Percentiles rank a stretch among this genome's conserved stretches.
These are phyloP conservation scores for Galleria mellonella DNA, from an alignment of 1,140 invertebrate species.

Conservation along the genomic window DNA sequence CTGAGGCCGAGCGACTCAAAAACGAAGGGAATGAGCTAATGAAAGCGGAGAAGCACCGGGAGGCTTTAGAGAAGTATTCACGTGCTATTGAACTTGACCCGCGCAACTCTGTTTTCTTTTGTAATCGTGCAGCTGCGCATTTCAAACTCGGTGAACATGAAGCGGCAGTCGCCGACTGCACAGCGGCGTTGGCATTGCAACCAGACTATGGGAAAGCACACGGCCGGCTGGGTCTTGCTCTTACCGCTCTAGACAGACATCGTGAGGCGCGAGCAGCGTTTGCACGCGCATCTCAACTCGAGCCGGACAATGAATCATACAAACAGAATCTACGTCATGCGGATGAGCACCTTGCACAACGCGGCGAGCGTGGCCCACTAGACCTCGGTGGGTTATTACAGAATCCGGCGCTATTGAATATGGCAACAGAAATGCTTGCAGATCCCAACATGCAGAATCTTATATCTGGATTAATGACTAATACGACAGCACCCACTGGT, in stretches of 20 bases:
- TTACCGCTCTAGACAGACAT: constrained; percentile 87
- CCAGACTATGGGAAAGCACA: constrained; percentile 96
- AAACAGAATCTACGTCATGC: constrained; percentile 86
- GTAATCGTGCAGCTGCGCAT: constrained; percentile 94
- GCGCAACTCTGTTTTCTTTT: constrained; percentile 94
- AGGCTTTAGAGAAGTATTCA: constrained; percentile 88
- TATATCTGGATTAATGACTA: constrained; percentile 65
- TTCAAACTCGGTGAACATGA: constrained; percentile 89
- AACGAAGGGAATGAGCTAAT: constrained; percentile 91
- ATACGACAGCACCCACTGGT: constrained; percentile 12
- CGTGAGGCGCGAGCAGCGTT: constrained; percentile 90
- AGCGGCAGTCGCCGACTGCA: constrained; percentile 91
- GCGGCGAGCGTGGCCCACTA: constrained; percentile 41
- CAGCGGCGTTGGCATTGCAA: constrained; percentile 90
- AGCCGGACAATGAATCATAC: constrained; percentile 95
- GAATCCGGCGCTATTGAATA: constrained; percentile 85
- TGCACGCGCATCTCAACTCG: constrained; percentile 90
- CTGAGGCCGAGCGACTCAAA: constrained; percentile 84
- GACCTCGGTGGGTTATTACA: constrained; percentile 79
- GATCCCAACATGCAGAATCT: constrained; percentile 87
- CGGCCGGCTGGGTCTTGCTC: constrained; percentile 92
- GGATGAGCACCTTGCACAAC: constrained; percentile 51
- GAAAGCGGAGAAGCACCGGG: constrained; percentile 85
- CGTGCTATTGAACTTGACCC: constrained; percentile 89
- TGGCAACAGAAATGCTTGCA: constrained; percentile 85